phyloP scores from a whole-genome alignment of 2,888 invertebrate genomes.

The Phorcus lineatus region DNA sequence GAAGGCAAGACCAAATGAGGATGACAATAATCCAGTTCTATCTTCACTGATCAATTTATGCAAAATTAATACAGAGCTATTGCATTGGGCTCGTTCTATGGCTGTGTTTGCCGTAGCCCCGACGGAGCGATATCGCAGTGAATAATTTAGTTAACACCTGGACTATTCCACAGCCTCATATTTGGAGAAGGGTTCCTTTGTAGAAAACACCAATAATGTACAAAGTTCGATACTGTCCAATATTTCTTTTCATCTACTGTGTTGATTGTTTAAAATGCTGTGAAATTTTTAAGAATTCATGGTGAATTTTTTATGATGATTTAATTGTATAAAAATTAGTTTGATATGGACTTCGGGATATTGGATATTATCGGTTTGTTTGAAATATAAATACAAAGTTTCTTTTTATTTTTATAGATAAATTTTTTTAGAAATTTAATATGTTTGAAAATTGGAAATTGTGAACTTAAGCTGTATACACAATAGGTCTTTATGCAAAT shows the following conservation, averaged over 20 bases:
- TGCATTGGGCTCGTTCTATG: conserved; percentile 23
- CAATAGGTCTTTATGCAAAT: no score
- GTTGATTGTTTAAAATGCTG: no score
- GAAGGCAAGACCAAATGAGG: neutral
- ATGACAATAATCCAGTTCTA: conserved; percentile 14
- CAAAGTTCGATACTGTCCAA: neutral
- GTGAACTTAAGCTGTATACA: no score
- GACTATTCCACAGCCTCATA: neutral
- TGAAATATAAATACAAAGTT: no score
- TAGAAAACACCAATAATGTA: conserved; percentile 5
- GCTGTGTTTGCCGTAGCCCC: conserved; percentile 19
- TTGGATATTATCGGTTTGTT: no score
- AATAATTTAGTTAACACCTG: conserved; percentile 30
- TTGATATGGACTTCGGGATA: no score
- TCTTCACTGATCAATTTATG: conserved; percentile 33
- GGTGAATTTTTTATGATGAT: no score
- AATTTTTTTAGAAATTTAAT: no score
- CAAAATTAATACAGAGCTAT: conserved; percentile 33
- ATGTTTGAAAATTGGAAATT: no score
- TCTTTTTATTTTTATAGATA: no score
- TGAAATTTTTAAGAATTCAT: no score
- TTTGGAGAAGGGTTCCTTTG: conserved; percentile 7
- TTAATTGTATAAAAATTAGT: no score
- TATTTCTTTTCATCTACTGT: neutral
- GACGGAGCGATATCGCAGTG: conserved; percentile 16